phyloP scores from a whole-genome alignment of 1,140 invertebrate genomes.

The Ostrea denselamellosa region DNA sequence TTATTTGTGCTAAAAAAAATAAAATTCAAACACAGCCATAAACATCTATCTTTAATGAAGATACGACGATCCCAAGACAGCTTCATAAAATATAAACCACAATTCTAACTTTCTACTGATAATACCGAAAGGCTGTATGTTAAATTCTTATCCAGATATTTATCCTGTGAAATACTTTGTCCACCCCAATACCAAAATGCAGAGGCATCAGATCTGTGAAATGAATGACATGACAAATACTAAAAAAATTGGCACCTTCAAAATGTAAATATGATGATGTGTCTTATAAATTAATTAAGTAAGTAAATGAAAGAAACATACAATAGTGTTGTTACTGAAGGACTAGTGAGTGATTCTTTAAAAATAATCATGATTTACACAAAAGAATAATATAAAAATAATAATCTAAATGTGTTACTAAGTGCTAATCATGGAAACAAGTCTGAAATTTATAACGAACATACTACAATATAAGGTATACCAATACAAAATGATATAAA shows the following conservation, averaged over 20 bases:
- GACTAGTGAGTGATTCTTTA: slow-evolving; percentile 19
- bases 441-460: slow-evolving; percentile 4
- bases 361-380: not conserved
- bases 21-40: no score
- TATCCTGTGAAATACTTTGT: not conserved
- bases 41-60: no score
- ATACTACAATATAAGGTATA: slow-evolving; percentile 1
- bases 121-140: not conserved
- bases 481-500: not conserved
- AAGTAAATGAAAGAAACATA: not conserved
- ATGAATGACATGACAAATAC: slow-evolving; percentile 20
- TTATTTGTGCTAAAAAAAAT: no score
- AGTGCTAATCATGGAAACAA: not conserved
- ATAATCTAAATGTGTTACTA: slow-evolving; percentile 11
- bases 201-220: not conserved
- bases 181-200: not conserved
- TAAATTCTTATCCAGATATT: not conserved
- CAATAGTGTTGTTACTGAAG: not conserved
- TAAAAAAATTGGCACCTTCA: slow-evolving; percentile 7
- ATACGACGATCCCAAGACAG: not conserved
- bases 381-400: slow-evolving; percentile 18
- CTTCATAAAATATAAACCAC: not conserved
- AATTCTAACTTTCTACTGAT: not conserved
- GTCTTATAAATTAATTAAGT: slow-evolving; percentile 3
- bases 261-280: slow-evolving; percentile 19